Conservation (phyloP, 2,113 vertebrate genomes). For the Ploceus nigricollis region DNA sequence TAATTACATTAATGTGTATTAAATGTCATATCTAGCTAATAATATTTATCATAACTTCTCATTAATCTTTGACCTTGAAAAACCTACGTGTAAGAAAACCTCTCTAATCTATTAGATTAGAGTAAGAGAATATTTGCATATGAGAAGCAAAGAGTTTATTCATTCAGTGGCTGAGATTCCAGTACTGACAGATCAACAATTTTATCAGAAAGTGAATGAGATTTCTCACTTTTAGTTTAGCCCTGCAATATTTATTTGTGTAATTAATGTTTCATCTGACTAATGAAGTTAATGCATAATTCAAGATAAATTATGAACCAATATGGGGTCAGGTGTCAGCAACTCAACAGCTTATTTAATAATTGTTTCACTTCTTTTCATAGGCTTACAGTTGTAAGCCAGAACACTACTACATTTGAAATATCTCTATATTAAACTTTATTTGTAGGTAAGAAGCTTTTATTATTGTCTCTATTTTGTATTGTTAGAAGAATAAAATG, state of each 20-base stretch:
- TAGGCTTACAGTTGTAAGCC: not conserved
- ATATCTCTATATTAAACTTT: not conserved
- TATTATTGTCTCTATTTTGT: not conserved
- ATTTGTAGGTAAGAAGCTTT: not conserved
- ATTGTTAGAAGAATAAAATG: not conserved
- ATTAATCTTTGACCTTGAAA: constrained; percentile 28
- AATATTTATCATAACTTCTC: not conserved
- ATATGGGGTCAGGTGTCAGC: not conserved
- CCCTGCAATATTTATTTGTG: not conserved
- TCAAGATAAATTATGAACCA: not conserved
- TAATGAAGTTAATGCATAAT: not conserved
- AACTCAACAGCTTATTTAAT: not conserved
- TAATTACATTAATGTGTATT: constrained; percentile 5
- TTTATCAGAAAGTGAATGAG: not conserved
- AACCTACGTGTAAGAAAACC: not conserved
- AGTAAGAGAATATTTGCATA: constrained; percentile 47
- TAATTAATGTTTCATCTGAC: not conserved
- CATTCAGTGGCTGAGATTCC: not conserved
- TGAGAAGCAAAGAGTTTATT: constrained; percentile 14
- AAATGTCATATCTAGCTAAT: constrained; percentile 10
- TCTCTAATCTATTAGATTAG: not conserved
- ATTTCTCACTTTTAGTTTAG: not conserved
- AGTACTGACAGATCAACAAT: not conserved
- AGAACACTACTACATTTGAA: not conserved
- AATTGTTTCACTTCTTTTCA: not conserved